Percentiles rank a stretch among this genome's conserved stretches.
Evolutionary conservation across 2,797 vertebrate species (phyloP).

Genomic region (Spea hammondii): DNA sequence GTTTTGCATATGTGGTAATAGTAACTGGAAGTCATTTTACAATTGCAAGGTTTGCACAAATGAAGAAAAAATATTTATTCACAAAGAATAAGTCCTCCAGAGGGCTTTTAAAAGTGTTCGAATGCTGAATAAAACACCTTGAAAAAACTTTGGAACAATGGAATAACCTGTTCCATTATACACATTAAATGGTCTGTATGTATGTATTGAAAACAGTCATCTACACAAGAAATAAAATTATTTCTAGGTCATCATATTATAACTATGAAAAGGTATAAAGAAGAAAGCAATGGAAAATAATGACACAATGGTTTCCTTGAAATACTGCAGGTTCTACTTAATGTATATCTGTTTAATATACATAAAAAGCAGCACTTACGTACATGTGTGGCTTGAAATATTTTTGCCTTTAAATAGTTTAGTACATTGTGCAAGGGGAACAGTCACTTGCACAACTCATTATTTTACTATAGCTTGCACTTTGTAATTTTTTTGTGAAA

Average conservation of each 20-base stretch:
- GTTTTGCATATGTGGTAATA: slow-evolving; percentile 11
- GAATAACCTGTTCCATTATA: slow-evolving; percentile 18
- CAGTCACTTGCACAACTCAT: no score
- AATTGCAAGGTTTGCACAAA: slow-evolving; percentile 29
- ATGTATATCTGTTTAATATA: slow-evolving; percentile 12
- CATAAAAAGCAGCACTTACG: not conserved
- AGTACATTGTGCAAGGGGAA: no score
- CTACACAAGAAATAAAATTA: slow-evolving; percentile 20
- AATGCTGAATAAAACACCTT: slow-evolving; percentile 3
- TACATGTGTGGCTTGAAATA: no score
- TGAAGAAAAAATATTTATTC: not conserved
- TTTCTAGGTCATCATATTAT: slow-evolving; percentile 48
- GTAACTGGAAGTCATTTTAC: slow-evolving; percentile 4
- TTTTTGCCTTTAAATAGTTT: no score
- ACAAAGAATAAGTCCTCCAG: slow-evolving; percentile 1
- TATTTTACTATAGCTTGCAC: no score
- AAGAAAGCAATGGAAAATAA: slow-evolving; percentile 34
- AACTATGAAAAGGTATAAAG: slow-evolving; percentile 29
- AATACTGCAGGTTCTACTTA: not conserved
- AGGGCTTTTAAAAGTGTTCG: slow-evolving; percentile 29
- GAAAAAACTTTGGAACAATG: slow-evolving; percentile 1
- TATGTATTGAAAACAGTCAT: slow-evolving; percentile 5
- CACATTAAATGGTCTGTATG: not conserved
- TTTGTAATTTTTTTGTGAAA: no score
- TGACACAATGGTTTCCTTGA: slow-evolving; percentile 23